Evolutionary conservation across 2,888 invertebrate genomes (phyloP), one percentile per base, ranked within the genome.

Genomic region (Idaea biselata): DNA sequence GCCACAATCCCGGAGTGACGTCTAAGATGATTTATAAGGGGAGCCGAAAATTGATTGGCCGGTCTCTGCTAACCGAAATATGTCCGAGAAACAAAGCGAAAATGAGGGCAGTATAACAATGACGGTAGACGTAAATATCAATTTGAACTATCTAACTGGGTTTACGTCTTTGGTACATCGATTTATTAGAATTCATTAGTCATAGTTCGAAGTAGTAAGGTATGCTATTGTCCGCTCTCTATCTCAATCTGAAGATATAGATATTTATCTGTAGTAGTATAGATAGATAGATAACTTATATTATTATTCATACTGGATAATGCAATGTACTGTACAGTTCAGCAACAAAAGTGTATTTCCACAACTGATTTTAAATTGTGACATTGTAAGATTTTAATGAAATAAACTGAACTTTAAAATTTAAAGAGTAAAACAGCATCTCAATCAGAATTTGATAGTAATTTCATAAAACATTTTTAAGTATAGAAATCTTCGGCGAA

Each of bases 1-100:
- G 69, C 67, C 67, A 68, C 68, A 72, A 75, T 77, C 78, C 70
- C 71, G 69, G 69, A 73, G 70, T 78, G 87, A 85, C 87, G 82
- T 80, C 77, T 66, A 64, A 76, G 83, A 89, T 89, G 88, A 88
- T 89, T 86, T 90, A 89, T 89, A 86, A 77, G 86, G 81, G 80
- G 78, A 74, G 74, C 76, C 76, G 82, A 81, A 83, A 88, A 89
- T 89, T 88, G 88, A 89, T 90, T 88, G 86, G 84, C 72, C 74
- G 67, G 73, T 73, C 76, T 73, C 73, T 77, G 73, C 74, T 76
- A 74, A 75, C 78, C 79, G 79, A 84, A 87, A 86, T 84, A 83
- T 81, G 83, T 81, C 82, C 73, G 70, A 68, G 75, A 81, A 87
- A 83, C 80, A 84, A 84, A 80, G 77, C 75, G 74, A 77, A 76